Evolutionary conservation across 1,140 invertebrate genomes (phyloP).

Genomic region (Brachionus manjavacas): DNA sequence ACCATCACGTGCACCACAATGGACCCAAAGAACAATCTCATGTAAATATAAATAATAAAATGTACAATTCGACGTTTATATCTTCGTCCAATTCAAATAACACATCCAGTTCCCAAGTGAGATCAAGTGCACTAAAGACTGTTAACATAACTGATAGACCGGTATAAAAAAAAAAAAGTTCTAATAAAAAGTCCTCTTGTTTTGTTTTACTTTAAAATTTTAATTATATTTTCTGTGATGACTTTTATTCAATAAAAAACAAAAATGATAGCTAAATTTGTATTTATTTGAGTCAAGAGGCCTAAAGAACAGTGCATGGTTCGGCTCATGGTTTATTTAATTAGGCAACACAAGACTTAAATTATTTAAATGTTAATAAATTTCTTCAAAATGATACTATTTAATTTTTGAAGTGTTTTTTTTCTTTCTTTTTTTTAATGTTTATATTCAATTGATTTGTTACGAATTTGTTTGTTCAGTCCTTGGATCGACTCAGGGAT

Average conservation of each 20-base stretch:
- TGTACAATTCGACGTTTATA: not conserved
- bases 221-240: conserved; percentile 17
- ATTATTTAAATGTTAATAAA: not conserved
- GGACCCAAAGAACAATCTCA: not conserved
- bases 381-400: not conserved
- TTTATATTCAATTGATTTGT: not conserved
- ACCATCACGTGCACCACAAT: conserved; percentile 8
- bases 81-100: not conserved
- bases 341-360: not conserved
- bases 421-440: not conserved
- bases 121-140: conserved; percentile 13
- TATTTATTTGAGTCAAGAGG: not conserved
- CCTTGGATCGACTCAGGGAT: not conserved
- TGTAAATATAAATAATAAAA: conserved; percentile 29
- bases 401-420: not conserved
- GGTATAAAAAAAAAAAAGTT: not conserved
- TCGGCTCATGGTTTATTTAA: not conserved
- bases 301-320: not conserved
- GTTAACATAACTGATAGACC: conserved; percentile 18
- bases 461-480: not conserved
- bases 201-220: conserved; percentile 3
- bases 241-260: not conserved
- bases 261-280: not conserved
- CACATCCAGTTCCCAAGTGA: not conserved
- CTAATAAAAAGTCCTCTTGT: not conserved